Percentiles rank a stretch among this genome's conserved stretches.
Evolutionary conservation across 2,888 invertebrate genomes (phyloP).

Genomic region (Dryococelus australis): DNA sequence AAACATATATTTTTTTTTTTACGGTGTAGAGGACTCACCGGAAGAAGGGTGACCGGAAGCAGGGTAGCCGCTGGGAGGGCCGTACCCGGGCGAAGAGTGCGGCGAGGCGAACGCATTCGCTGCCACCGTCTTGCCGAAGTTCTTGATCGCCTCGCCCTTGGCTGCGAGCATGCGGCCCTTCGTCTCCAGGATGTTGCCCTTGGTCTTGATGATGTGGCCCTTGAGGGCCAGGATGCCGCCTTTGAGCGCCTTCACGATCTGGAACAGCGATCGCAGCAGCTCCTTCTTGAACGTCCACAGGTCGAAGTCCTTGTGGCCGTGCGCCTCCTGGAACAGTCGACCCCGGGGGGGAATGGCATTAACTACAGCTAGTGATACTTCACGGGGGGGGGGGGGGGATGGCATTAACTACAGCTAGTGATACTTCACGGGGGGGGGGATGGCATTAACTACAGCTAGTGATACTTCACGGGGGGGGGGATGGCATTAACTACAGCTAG

Average conservation of each 20-base stretch:
- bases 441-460: too few species aligned
- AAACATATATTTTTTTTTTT: too few species aligned
- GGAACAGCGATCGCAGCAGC: conserved; percentile 80
- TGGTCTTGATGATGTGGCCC: conserved; percentile 85
- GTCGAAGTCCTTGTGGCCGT: conserved; percentile 61
- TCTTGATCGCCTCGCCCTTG: conserved; percentile 81
- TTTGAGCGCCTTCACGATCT: conserved; percentile 88
- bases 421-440: too few species aligned
- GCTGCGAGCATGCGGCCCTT: conserved; percentile 68
- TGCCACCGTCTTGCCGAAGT: conserved; percentile 80
- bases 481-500: too few species aligned
- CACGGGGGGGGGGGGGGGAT: too few species aligned
- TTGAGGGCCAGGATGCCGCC: conserved; percentile 88
- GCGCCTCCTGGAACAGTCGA: conserved; percentile 46
- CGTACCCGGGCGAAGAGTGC: background rate
- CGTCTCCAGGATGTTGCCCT: conserved; percentile 72
- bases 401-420: too few species aligned
- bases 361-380: too few species aligned
- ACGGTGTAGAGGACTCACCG: background rate
- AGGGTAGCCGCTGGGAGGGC: background rate
- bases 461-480: too few species aligned
- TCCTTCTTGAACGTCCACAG: conserved; percentile 83
- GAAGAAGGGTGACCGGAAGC: background rate
- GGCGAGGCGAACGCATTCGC: conserved; percentile 70
- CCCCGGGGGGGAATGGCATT: too few species aligned